Base-by-base conservation (phyloP, 30 jellyfish, hydroid and myxozoan genomes). In the Catostylus mosaicus region DNA sequence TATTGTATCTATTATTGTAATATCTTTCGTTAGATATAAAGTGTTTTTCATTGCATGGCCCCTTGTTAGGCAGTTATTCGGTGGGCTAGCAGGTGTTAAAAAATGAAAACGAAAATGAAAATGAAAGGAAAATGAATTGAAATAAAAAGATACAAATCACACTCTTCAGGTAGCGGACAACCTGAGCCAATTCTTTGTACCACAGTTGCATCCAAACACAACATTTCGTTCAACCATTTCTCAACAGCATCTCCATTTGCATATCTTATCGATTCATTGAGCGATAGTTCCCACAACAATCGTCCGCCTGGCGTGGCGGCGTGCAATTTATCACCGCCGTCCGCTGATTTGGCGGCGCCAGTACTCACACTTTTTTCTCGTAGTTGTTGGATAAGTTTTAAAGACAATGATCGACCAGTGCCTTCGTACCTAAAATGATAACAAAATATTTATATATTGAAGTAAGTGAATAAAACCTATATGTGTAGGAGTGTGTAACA, bases 391-490 rank as follows among this genome's bases (percentile, higher is more conserved):
- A 90, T 89, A 20, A 95, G 93, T 66, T 95, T 95, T 38, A 95
- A 75, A 20, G 99, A 95, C 34, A 95, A 86, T 7, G 99, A 95
- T 10, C 99, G 93, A 18, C 99, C 99, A 29, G 99, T 95, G 10
- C 99, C 99, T 71, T 95, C 99, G 80, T 95, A 95, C 0, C 99
- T 94, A 68, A 4, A 86, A 31, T 9, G 27, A 67, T 0, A n/a
- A n/a, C n/a, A n/a, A n/a, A n/a, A n/a, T n/a, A n/a, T n/a, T n/a
- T n/a, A n/a, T n/a, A n/a, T n/a, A n/a, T n/a, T n/a, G n/a, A n/a
- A n/a, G n/a, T n/a, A n/a, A n/a, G n/a, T n/a, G n/a, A n/a, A n/a
- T n/a, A n/a, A n/a, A n/a, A n/a, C n/a, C n/a, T n/a, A n/a, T n/a
- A n/a, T n/a, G n/a, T n/a, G n/a, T n/a, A n/a, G n/a, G n/a, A n/a